Percentiles rank a stretch among this genome's conserved stretches.
These are phyloP conservation scores for Myotis brandtii DNA, from an alignment of 2,113 vertebrate species.

Conservation along the genomic window DNA sequence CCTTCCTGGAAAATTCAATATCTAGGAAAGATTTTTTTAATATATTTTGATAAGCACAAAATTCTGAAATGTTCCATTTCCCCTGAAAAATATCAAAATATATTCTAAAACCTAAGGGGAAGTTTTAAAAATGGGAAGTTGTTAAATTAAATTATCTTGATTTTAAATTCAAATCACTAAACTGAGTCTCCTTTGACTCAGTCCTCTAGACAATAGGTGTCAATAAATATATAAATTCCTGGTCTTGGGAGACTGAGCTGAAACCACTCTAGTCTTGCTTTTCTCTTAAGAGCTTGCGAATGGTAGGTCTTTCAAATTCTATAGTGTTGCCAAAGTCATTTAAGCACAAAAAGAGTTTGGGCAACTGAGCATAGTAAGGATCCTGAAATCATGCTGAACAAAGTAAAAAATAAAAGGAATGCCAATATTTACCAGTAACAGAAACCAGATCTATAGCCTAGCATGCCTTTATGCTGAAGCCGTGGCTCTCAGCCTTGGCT, in stretches of 20 bases:
- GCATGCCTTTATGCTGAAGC: not conserved
- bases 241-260: not conserved
- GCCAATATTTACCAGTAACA: not conserved
- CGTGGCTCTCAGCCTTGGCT: not conserved
- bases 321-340: not conserved
- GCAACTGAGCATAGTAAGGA: not conserved
- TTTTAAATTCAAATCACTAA: not conserved
- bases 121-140: not conserved
- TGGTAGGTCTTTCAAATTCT: constrained; percentile 17
- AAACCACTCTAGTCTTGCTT: not conserved
- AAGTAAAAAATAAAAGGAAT: not conserved
- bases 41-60: constrained; percentile 45
- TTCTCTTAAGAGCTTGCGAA: not conserved
- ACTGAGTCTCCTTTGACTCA: not conserved
- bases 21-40: not conserved
- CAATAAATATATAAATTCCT: not conserved
- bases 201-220: not conserved
- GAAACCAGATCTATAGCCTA: not conserved
- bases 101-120: constrained; percentile 38
- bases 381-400: not conserved
- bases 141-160: not conserved
- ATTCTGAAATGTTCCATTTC: constrained; percentile 25
- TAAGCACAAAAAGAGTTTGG: not conserved
- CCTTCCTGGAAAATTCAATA: not conserved
- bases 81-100: constrained; percentile 24